Evolutionary conservation across 2,797 vertebrate species (phyloP), one percentile per base, ranked within the genome.

Genomic region (Smutsia gigantea): DNA sequence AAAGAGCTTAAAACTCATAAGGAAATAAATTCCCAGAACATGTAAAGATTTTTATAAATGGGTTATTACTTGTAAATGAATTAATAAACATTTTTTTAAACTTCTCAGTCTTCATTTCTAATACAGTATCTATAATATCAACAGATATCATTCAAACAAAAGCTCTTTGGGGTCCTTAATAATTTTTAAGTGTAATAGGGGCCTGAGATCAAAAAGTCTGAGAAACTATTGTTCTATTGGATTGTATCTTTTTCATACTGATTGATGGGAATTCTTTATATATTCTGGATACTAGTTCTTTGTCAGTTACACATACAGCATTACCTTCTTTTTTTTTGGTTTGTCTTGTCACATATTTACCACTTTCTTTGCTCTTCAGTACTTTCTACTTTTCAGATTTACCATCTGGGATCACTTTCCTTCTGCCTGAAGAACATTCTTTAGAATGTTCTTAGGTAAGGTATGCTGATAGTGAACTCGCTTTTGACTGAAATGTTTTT

Each of bases 401-500:
- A 46, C 19, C 21, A 49, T 86, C 9, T 63, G 37, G 11, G 37
- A 66, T 57, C 37, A 66, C 7, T 14, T 49, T 68, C 89, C 87
- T 69, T 86, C 51, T 46, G 18, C 37, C 12, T 87, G 29, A 81
- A 82, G 68, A 46, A 74, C 6, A 64, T 81, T 61, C 59, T 72
- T 87, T 29, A 87, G 83, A 91, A 63, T 46, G 49, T 90, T 37
- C 42, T 71, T 71, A 79, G 55, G 55, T 79, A 57, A 77, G 15
- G 5, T 84, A 4, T 49, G 17, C 34, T 78, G 37, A 78, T 15
- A 69, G 53, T 49, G 71, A 69, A 74, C 83, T 87, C 75, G 61
- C 66, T 82, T 75, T n/a, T 69, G 69, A 34, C 51, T 84, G 53
- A 88, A 82, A 75, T 37, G 84, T 84, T 78, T 89, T 95, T 71